Evolutionary conservation across 2,797 vertebrate species (phyloP).

Genomic region (Chromis chromis): DNA sequence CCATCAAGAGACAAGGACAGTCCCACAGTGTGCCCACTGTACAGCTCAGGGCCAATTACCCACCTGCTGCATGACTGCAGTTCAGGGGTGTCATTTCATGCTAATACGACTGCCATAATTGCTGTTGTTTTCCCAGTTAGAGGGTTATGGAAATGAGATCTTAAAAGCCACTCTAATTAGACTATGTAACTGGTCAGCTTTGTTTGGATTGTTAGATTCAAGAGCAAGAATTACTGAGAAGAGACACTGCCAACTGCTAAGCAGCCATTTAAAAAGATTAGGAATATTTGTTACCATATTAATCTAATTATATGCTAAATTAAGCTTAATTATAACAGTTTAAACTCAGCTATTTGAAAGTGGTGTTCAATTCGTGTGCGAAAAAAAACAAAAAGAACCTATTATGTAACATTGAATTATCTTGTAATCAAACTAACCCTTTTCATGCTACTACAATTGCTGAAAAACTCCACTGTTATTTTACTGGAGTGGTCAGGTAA

Average conservation of each 20-base stretch:
- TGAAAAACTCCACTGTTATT: background rate
- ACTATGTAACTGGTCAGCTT: slow-evolving; percentile 44
- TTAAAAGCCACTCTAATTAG: slow-evolving; percentile 66
- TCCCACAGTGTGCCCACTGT: slow-evolving; percentile 56
- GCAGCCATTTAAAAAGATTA: slow-evolving; percentile 40
- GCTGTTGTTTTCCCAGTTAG: slow-evolving; percentile 72
- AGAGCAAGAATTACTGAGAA: slow-evolving; percentile 47
- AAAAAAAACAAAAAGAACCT: background rate
- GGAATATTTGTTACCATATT: slow-evolving; percentile 20
- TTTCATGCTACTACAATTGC: background rate
- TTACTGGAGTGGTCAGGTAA: background rate
- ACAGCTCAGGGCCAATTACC: slow-evolving; percentile 79
- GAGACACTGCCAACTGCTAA: slow-evolving; percentile 28
- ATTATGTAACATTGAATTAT: slow-evolving; percentile 22
- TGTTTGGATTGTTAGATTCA: slow-evolving; percentile 54
- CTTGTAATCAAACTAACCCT: slow-evolving; percentile 4
- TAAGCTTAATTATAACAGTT: slow-evolving; percentile 39
- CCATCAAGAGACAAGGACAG: slow-evolving; percentile 71
- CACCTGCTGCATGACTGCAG: slow-evolving; percentile 76
- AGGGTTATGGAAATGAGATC: slow-evolving; percentile 72
- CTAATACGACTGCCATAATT: slow-evolving; percentile 72
- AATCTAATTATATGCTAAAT: slow-evolving; percentile 45
- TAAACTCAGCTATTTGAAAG: slow-evolving; percentile 26
- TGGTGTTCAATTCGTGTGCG: background rate
- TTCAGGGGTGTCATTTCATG: slow-evolving; percentile 68